Percentiles rank a stretch among this genome's conserved stretches.
Conservation (phyloP, 2,113 vertebrate species). For the Xyrauchen texanus region DNA sequence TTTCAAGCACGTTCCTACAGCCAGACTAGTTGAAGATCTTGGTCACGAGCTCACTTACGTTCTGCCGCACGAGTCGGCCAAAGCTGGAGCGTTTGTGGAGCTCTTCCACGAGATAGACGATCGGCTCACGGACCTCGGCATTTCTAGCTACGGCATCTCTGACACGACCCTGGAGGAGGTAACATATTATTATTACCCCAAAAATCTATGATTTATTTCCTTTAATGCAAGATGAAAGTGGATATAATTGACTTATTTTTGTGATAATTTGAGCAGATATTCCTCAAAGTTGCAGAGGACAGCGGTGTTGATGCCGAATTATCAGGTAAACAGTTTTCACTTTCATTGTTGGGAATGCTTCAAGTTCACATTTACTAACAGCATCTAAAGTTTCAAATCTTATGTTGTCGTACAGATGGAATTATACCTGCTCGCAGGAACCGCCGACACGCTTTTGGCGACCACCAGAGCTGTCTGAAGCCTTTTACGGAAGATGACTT, state of each 20-base stretch:
- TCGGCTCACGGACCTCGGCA: slow-evolving; percentile 89
- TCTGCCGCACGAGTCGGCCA: slow-evolving; percentile 92
- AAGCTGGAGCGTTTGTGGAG: slow-evolving; percentile 93
- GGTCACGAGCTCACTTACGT: slow-evolving; percentile 94
- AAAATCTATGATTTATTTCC: background rate
- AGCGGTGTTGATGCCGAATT: slow-evolving; percentile 91
- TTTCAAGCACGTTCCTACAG: slow-evolving; percentile 89
- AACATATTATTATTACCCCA: background rate
- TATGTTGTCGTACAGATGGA: slow-evolving; percentile 77
- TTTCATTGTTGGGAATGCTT: background rate
- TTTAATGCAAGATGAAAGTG: background rate
- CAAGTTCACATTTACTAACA: too few species aligned
- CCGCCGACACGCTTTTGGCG: slow-evolving; percentile 87
- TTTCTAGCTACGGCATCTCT: slow-evolving; percentile 97
- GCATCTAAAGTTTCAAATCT: too few species aligned
- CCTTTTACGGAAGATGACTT: slow-evolving; percentile 95
- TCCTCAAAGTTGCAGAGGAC: slow-evolving; percentile 96
- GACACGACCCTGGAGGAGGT: slow-evolving; percentile 98
- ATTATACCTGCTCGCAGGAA: slow-evolving; percentile 88
- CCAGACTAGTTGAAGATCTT: slow-evolving; percentile 93
- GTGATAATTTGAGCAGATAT: slow-evolving; percentile 78
- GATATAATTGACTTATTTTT: slow-evolving; percentile 1
- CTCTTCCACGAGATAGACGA: slow-evolving; percentile 98
- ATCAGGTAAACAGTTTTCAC: slow-evolving; percentile 78
- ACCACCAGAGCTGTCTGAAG: slow-evolving; percentile 94